Evolutionary conservation across 30 jellyfish, hydroid and myxozoan species (phyloP).

Genomic region (Phacellophora camtschatica): DNA sequence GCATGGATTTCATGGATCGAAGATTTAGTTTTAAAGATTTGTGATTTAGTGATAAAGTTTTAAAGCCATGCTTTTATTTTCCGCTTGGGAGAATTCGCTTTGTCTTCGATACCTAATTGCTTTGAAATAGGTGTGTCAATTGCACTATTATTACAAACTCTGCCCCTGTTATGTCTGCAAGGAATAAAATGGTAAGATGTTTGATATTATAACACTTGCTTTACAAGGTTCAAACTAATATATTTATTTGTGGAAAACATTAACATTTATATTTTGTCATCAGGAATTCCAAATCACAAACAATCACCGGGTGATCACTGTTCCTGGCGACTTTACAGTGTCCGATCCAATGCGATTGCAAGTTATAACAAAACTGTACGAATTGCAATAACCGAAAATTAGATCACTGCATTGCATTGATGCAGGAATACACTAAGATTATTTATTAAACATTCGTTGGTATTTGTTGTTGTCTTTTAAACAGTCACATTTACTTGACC

Average conservation of each 20-base stretch:
- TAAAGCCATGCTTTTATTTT: too few relatives aligned
- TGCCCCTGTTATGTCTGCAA: too few relatives aligned
- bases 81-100: too few relatives aligned
- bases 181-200: background rate
- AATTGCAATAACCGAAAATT: background rate
- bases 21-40: background rate
- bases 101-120: too few relatives aligned
- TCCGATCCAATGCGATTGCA: background rate
- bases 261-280: background rate
- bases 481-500: background rate
- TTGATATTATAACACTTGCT: background rate
- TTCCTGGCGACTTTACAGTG: slow-evolving; percentile 3
- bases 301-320: background rate
- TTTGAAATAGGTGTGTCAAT: too few relatives aligned
- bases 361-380: background rate
- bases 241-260: background rate
- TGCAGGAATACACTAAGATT: background rate
- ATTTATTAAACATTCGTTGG: background rate
- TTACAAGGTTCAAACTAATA: background rate
- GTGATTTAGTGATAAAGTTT: too few relatives aligned
- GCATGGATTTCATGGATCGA: background rate
- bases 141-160: too few relatives aligned
- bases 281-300: background rate
- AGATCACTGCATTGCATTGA: background rate
- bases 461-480: background rate